A percentile compares a stretch with the other conserved stretches of the same genome.
Conservation (phyloP, 2,797 vertebrate genomes). For the Morus bassanus region DNA sequence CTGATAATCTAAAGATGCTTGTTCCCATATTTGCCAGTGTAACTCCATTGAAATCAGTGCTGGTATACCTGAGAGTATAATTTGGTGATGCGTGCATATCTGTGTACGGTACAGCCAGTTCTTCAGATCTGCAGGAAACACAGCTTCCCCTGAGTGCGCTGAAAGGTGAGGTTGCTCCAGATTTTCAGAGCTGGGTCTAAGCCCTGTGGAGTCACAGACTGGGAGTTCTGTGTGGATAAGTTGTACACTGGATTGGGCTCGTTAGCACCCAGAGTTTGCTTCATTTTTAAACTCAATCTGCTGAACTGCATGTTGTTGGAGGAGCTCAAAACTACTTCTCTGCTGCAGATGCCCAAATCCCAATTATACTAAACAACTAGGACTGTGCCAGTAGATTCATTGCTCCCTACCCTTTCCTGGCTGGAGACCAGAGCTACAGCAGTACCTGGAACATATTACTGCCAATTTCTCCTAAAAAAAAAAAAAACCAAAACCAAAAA, state of each 20-base stretch:
- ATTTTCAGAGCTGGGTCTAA: not conserved
- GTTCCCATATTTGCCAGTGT: rapidly evolving
- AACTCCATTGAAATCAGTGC: not conserved
- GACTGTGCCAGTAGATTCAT: not conserved
- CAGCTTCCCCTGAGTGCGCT: rapidly evolving
- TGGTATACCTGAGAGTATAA: not conserved
- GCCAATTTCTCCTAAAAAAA: not conserved
- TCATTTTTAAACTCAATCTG: not conserved
- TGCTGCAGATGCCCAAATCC: not conserved
- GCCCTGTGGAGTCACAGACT: not conserved
- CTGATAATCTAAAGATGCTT: not conserved
- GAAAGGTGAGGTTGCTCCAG: not conserved
- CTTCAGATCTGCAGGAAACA: not conserved
- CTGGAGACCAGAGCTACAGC: not conserved
- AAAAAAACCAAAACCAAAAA: too few species aligned
- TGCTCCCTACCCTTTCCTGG: not conserved
- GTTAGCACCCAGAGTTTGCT: not conserved
- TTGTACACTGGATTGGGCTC: not conserved
- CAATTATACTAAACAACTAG: not conserved
- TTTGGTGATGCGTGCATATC: rapidly evolving
- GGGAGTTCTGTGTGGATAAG: not conserved
- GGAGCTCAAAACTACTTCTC: not conserved
- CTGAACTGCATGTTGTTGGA: not conserved
- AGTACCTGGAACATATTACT: not conserved
- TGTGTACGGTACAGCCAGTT: not conserved